Conservation (phyloP, 2,113 vertebrate species). For the Anarhynchus alexandrinus region DNA sequence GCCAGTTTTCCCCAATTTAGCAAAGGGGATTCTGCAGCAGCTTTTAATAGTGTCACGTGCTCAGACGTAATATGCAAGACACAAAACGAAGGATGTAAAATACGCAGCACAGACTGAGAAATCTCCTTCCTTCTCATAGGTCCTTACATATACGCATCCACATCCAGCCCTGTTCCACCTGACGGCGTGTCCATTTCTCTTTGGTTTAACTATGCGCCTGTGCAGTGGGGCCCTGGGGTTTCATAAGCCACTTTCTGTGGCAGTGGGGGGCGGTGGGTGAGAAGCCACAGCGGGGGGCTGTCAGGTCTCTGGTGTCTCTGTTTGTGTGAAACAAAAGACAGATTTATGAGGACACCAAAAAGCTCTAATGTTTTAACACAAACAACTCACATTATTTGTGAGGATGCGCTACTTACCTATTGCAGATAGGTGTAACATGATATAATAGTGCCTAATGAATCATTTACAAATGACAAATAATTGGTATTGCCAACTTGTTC, state of each 20-base stretch:
- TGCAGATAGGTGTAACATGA: not conserved
- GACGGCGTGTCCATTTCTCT: rapidly evolving
- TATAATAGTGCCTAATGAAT: not conserved
- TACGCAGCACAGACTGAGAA: not conserved
- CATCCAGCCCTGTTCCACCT: not conserved
- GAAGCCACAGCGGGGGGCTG: not conserved
- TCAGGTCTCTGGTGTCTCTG: not conserved
- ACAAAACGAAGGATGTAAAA: not conserved
- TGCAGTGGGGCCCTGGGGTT: not conserved
- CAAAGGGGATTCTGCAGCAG: not conserved
- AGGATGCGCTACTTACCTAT: not conserved
- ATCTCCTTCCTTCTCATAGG: not conserved
- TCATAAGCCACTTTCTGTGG: not conserved
- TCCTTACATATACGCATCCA: rapidly evolving
- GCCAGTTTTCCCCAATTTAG: not conserved
- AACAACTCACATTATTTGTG: not conserved
- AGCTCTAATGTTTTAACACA: not conserved
- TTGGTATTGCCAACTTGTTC: not conserved
- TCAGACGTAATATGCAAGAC: not conserved
- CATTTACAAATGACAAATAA: not conserved
- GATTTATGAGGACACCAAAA: not conserved
- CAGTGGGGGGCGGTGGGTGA: not conserved
- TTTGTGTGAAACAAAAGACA: not conserved
- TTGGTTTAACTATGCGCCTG: not conserved
- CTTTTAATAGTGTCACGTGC: not conserved